These are phyloP conservation scores for Mimumesa dahlbomi DNA, from an alignment of 2,888 invertebrate genomes.

Conservation along the genomic window DNA sequence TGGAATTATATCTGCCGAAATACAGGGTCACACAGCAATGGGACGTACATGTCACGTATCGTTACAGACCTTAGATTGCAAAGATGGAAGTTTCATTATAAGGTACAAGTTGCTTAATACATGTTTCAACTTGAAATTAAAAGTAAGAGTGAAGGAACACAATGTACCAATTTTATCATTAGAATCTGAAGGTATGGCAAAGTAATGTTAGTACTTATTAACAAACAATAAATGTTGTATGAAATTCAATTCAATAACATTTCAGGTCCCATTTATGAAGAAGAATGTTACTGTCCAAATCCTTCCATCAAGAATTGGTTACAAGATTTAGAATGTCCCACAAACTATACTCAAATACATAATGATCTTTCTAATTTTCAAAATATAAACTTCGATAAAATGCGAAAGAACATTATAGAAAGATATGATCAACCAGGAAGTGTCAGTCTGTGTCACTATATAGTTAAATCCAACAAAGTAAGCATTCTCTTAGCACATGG, in stretches of 20 bases:
- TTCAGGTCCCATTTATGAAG: slow-evolving; percentile 87
- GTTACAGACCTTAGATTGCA: slow-evolving; percentile 89
- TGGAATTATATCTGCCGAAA: slow-evolving; percentile 81
- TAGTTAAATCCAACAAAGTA: slow-evolving; percentile 88
- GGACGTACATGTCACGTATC: slow-evolving; percentile 86
- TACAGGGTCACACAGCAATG: slow-evolving; percentile 82
- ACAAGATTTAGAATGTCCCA: slow-evolving; percentile 84
- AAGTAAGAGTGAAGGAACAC: slow-evolving; percentile 84
- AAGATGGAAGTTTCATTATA: slow-evolving; percentile 91
- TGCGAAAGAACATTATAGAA: slow-evolving; percentile 85
- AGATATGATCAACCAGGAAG: slow-evolving; percentile 90
- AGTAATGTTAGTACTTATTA: background rate
- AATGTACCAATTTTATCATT: slow-evolving; percentile 81
- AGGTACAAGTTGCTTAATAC: slow-evolving; percentile 90
- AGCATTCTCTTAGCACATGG: slow-evolving; percentile 17
- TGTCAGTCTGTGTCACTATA: slow-evolving; percentile 94
- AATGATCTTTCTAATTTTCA: slow-evolving; percentile 87
- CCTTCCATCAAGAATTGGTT: slow-evolving; percentile 85
- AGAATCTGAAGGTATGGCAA: slow-evolving; percentile 82
- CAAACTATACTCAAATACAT: slow-evolving; percentile 86
- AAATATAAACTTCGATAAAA: slow-evolving; percentile 86
- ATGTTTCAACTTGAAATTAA: slow-evolving; percentile 87
- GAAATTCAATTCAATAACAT: background rate
- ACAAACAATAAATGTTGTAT: slow-evolving; percentile 7
- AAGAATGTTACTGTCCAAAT: slow-evolving; percentile 92